These are phyloP conservation scores for Himalopsyche phryganea DNA, from an alignment of 1,140 invertebrate species.

Conservation along the genomic window DNA sequence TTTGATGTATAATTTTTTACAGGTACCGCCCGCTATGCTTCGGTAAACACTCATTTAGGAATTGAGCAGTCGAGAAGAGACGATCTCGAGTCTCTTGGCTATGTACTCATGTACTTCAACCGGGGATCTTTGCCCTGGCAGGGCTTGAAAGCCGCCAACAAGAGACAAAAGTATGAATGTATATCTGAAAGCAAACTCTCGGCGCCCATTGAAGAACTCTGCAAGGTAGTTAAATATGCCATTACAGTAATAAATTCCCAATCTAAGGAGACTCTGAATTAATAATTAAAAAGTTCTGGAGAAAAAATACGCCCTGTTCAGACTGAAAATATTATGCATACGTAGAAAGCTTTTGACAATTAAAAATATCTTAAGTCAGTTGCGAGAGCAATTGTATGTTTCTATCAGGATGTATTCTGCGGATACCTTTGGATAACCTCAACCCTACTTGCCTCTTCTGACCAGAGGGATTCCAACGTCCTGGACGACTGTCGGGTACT, in stretches of 20 bases:
- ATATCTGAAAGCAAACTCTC: constrained; percentile 99
- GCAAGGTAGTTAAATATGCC: constrained; percentile 62
- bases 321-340: neutral
- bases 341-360: too few species aligned
- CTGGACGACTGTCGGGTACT: too few species aligned
- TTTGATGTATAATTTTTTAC: constrained; percentile 32
- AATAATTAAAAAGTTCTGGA: neutral
- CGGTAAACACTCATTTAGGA: constrained; percentile 75
- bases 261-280: neutral
- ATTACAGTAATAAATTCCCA: constrained; percentile 31
- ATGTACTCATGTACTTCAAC: constrained; percentile 99
- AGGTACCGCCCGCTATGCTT: constrained; percentile 71
- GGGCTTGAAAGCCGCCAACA: constrained; percentile 95
- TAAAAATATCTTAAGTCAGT: too few species aligned
- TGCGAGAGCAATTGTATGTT: too few species aligned
- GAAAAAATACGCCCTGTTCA: neutral
- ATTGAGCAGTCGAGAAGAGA: constrained; percentile 87
- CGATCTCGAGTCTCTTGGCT: constrained; percentile 94
- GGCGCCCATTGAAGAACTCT: constrained; percentile 91
- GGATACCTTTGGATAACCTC: too few species aligned
- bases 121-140: constrained; percentile 95
- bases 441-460: too few species aligned
- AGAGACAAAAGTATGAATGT: constrained; percentile 97
- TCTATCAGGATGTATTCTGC: too few species aligned
- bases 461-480: too few species aligned